Conservation (phyloP, 2,113 vertebrate genomes). For the Trichomycterus rosablanca region DNA sequence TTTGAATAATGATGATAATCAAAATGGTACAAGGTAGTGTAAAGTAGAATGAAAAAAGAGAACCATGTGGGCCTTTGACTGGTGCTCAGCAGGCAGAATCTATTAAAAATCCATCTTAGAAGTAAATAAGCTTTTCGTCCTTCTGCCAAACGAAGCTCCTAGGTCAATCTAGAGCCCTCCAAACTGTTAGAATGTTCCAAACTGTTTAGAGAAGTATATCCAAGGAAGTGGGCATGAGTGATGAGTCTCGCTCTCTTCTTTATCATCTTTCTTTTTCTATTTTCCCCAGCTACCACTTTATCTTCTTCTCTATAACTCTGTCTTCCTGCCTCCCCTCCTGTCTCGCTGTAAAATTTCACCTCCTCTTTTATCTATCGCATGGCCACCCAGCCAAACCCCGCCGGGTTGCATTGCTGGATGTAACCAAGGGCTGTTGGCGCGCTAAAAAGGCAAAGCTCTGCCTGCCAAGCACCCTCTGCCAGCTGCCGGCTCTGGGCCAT, state of each 20-base stretch:
- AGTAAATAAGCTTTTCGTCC: conserved; percentile 45
- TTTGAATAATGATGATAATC: conserved; percentile 48
- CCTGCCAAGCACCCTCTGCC: conserved; percentile 51
- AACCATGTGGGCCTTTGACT: conserved; percentile 16
- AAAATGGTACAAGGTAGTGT: conserved; percentile 33
- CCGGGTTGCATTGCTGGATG: conserved; percentile 27
- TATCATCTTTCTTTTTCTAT: conserved; percentile 45
- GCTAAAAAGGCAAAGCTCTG: conserved; percentile 36
- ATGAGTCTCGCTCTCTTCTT: conserved; percentile 9
- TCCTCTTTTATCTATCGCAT: conserved; percentile 48
- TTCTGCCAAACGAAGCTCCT: conserved; percentile 52
- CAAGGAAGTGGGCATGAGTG: conserved; percentile 49
- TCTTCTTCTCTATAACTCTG: conserved; percentile 28
- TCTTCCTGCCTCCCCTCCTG: conserved; percentile 45
- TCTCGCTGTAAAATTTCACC: conserved; percentile 32
- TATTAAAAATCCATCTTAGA: conserved; percentile 39
- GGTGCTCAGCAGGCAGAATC: conserved; percentile 8
- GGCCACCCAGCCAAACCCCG: conserved; percentile 8
- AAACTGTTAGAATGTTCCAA: conserved; percentile 54
- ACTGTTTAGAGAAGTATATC: conserved; percentile 64
- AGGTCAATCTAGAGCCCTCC: conserved; percentile 43
- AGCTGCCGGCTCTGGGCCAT: conserved; percentile 53
- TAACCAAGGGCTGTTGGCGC: conserved; percentile 22
- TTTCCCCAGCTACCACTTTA: conserved; percentile 30
- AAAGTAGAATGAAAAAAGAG: conserved; percentile 16